Evolutionary conservation across 2,888 invertebrate species (phyloP).

Genomic region (Himalopsyche anomala): DNA sequence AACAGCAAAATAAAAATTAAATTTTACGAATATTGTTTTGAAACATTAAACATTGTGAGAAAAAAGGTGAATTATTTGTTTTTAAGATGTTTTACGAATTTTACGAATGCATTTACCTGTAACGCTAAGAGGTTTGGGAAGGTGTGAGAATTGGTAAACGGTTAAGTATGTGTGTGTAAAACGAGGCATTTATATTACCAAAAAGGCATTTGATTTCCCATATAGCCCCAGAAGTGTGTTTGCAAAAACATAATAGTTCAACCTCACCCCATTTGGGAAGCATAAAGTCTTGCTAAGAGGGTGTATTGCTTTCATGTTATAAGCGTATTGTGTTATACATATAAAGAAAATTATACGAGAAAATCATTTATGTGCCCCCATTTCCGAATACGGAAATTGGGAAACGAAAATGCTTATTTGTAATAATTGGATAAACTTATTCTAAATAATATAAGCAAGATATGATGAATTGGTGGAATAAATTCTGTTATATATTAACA

Average conservation of each 20-base stretch:
- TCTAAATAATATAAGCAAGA: no score
- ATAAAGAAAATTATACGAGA: conserved; percentile 34
- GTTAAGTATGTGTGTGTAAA: conserved; percentile 31
- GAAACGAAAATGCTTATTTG: not conserved
- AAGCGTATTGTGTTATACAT: conserved; percentile 27
- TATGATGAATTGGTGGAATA: no score
- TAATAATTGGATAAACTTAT: not conserved
- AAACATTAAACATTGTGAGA: no score
- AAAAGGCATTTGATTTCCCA: conserved; percentile 62
- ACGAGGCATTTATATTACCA: conserved; percentile 59
- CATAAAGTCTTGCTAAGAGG: conserved; percentile 56
- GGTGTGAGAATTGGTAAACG: conserved; percentile 2
- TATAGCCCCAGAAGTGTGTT: conserved; percentile 51
- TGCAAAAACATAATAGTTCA: conserved; percentile 61
- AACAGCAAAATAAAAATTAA: no score
- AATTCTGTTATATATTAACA: no score
- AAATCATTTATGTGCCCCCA: not conserved
- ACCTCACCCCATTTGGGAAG: conserved; percentile 58
- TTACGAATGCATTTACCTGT: no score
- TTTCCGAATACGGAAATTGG: conserved; percentile 5
- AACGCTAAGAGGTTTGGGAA: not conserved
- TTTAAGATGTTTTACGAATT: no score
- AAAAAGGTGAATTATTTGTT: no score
- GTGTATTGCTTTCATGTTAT: conserved; percentile 57
- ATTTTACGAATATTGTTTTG: no score